Base-by-base conservation (phyloP, 2,113 vertebrate genomes). In the Myrmecobius fasciatus region DNA sequence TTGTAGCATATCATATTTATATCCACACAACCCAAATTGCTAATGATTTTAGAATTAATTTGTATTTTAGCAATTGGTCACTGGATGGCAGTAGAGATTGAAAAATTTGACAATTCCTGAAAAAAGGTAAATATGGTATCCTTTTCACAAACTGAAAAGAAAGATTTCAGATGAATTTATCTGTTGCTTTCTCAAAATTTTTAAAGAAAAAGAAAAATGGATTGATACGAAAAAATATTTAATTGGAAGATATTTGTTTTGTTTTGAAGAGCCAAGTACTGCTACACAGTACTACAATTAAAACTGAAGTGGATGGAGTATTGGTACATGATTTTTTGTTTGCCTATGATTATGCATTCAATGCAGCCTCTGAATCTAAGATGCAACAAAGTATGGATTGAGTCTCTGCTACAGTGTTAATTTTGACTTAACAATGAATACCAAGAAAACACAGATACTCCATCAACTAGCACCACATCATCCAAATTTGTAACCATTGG, bases 51-150 rank as follows among this genome's bases (percentile, higher is more conserved):
- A 1, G 0, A 91, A 28, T 52, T 43, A 91, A 93, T 25, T 0
- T 28, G 96, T 22, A 0, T 89, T 97, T 95, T 95, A 2, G 43
- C 8, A 28, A 52, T 14, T 52, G 90, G 60, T 97, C 98, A 98
- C 98, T 97, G 97, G 98, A 96, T 98, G 98, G 98, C 98, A 98
- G 96, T 95, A 96, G 88, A 51, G 0, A 97, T 97, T 0, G 31
- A 51, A 49, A 97, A 96, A 92, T 92, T 1, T 0, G 52, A 25
- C 17, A 51, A 51, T n/a, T n/a, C n/a, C 49, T 51, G 49, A 51
- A 51, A 51, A 51, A 51, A 51, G 11, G 51, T 90, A 43, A 88
- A 22, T 1, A 28, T 0, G 47, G 2, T n/a, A 31, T 24, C 28
- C 22, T 92, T 88, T 94, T 89, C 49, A 94, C 46, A 92, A 3